These are phyloP conservation scores for Nymphicus hollandicus DNA, from an alignment of 2,113 vertebrate genomes.

Conservation along the genomic window DNA sequence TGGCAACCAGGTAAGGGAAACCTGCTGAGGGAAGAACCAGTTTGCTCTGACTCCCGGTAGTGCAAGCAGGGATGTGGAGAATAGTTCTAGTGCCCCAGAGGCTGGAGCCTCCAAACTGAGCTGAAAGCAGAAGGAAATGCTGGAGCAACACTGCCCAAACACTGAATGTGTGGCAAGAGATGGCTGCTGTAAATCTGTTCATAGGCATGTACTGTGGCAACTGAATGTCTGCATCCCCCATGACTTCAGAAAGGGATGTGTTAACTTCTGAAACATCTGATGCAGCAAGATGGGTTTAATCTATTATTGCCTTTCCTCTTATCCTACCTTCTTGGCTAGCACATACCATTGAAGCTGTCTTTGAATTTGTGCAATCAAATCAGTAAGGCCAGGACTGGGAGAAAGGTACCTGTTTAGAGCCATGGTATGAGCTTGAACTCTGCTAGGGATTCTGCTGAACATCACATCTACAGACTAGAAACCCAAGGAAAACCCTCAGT, in stretches of 20 bases:
- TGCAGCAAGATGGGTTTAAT: neutral
- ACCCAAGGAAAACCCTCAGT: neutral
- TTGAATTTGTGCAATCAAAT: neutral
- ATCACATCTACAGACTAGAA: neutral
- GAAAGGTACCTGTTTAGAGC: neutral
- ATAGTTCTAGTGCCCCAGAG: neutral
- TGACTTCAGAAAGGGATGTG: neutral
- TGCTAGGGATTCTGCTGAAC: neutral
- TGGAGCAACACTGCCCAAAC: neutral
- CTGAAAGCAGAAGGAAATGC: neutral
- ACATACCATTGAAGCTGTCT: neutral
- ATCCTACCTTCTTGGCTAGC: neutral
- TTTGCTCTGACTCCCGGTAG: neutral
- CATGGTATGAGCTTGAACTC: neutral
- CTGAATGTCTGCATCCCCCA: neutral
- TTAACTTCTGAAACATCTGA: neutral
- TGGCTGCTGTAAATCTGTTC: neutral
- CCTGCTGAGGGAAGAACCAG: neutral
- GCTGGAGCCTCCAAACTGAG: neutral
- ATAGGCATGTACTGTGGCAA: neutral
- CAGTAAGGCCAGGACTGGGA: neutral
- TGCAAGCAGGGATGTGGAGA: neutral
- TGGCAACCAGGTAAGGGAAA: conserved; percentile 83
- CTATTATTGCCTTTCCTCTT: neutral
- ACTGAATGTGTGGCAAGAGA: neutral